Conservation (phyloP, 2,797 vertebrate genomes). For the Propithecus perrieri region DNA sequence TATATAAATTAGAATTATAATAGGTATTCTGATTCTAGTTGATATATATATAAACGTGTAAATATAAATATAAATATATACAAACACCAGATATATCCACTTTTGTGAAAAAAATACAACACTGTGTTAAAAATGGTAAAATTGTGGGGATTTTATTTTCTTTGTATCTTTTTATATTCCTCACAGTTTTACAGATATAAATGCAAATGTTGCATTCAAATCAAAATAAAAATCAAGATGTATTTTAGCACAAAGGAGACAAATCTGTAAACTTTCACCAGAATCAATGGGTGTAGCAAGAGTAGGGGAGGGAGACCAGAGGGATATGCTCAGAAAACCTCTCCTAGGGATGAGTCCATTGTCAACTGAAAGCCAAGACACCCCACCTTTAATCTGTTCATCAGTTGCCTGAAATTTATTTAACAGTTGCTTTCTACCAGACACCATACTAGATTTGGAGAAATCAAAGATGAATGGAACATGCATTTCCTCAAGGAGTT, state of each 20-base stretch:
- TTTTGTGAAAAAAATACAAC: not conserved
- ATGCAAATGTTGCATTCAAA: constrained; percentile 48
- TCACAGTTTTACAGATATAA: constrained; percentile 34
- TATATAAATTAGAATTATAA: not conserved
- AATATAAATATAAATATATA: not conserved
- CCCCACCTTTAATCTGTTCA: not conserved
- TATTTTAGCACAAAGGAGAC: constrained; percentile 34
- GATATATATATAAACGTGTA: not conserved
- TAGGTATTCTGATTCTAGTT: not conserved
- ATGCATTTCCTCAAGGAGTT: not conserved
- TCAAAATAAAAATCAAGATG: constrained; percentile 45
- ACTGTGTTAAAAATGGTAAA: not conserved
- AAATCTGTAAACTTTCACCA: constrained; percentile 11
- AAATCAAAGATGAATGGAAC: not conserved
- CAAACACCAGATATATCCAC: not conserved
- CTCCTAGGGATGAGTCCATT: not conserved
- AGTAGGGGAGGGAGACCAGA: not conserved
- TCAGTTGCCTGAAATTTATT: not conserved
- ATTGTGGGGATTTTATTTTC: not conserved
- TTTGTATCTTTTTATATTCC: not conserved
- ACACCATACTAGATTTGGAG: not conserved
- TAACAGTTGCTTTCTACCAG: not conserved
- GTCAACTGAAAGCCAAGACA: not conserved
- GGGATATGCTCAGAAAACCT: not conserved
- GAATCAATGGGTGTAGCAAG: not conserved